Evolutionary conservation across 2,888 invertebrate species (phyloP).

Genomic region (Protodeltote pygarga): DNA sequence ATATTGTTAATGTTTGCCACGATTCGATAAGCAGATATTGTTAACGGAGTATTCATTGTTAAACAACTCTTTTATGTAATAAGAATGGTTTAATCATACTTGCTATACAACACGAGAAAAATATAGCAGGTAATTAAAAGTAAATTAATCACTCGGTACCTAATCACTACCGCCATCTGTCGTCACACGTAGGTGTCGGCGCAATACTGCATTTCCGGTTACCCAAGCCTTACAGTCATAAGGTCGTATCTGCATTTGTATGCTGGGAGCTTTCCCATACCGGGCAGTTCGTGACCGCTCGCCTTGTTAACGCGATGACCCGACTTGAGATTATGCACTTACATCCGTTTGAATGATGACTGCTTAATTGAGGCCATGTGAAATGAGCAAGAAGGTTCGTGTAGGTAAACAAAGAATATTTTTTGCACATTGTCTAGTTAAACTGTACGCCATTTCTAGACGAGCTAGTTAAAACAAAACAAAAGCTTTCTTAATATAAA

Average conservation of each 20-base stretch:
- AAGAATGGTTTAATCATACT: neutral
- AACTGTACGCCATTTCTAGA: conserved; percentile 5
- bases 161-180: conserved; percentile 50
- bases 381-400: conserved; percentile 53
- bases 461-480: neutral
- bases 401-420: conserved; percentile 57
- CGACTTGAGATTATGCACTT: conserved; percentile 81
- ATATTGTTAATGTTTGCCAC: conserved; percentile 52
- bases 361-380: conserved; percentile 80
- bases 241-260: conserved; percentile 79
- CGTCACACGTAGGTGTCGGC: conserved; percentile 53
- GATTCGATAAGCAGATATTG: conserved; percentile 51
- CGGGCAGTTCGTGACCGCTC: conserved; percentile 84
- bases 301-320: conserved; percentile 84
- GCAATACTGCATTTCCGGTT: conserved; percentile 58
- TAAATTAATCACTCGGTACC: conserved; percentile 29
- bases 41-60: conserved; percentile 22
- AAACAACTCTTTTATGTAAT: conserved; percentile 17
- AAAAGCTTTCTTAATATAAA: neutral
- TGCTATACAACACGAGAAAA: neutral
- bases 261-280: conserved; percentile 85
- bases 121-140: conserved; percentile 24
- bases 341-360: conserved; percentile 83
- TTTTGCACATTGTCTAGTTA: conserved; percentile 54
- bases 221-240: conserved; percentile 56